These are phyloP conservation scores for Ia io DNA, from an alignment of 2,113 vertebrate species.

Conservation along the genomic window DNA sequence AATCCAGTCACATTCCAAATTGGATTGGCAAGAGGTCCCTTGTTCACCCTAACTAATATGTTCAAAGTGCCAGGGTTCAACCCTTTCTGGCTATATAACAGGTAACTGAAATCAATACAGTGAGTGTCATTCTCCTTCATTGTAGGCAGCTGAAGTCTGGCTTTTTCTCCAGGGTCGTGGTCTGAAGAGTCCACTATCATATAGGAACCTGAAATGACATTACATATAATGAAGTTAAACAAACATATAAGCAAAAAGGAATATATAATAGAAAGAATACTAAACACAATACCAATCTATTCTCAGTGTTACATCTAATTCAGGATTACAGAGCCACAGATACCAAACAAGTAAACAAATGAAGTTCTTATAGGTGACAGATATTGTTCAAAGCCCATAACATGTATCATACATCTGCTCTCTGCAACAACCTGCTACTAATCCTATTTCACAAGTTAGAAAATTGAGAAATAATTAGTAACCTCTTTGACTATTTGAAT, in stretches of 20 bases:
- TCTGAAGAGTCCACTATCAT: constrained; percentile 96
- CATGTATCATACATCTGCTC: neutral
- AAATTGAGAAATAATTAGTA: neutral
- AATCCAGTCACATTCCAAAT: constrained; percentile 97
- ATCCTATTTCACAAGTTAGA: neutral
- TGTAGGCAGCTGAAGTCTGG: constrained; percentile 93
- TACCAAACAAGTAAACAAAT: neutral
- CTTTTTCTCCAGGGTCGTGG: constrained; percentile 93
- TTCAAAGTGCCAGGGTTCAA: constrained; percentile 93
- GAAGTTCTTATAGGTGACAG: neutral
- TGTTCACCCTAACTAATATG: constrained; percentile 96
- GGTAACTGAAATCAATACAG: constrained; percentile 98
- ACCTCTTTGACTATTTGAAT: neutral
- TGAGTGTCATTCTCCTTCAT: constrained; percentile 99
- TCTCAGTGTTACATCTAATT: constrained; percentile 9
- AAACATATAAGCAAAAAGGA: neutral
- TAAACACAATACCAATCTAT: neutral
- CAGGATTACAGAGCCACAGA: neutral
- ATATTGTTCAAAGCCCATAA: neutral
- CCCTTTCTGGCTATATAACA: constrained; percentile 90
- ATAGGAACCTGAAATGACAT: constrained; percentile 89
- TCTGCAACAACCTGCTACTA: neutral
- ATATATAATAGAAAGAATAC: neutral
- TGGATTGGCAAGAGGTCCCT: constrained; percentile 95
- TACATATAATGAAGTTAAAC: neutral